A percentile compares a stretch with the other conserved stretches of the same genome.
Conservation (phyloP, 23 tunicate species). For the Clavelina lepadiformis region DNA sequence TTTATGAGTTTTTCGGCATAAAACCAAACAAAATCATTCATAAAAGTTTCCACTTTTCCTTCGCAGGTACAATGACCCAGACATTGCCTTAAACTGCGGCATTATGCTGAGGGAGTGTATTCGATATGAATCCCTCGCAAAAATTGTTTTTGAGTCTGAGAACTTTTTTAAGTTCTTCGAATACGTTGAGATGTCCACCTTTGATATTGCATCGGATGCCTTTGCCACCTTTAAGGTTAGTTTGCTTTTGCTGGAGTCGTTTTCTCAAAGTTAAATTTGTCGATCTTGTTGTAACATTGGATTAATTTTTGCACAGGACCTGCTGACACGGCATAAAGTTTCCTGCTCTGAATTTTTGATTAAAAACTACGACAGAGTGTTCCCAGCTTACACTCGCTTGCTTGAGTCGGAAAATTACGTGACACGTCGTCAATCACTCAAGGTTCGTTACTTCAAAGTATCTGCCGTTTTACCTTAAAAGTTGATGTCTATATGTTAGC, state of each 20-base stretch:
- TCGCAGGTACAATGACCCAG: constrained; percentile 66
- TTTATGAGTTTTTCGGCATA: too few relatives aligned
- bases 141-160: constrained; percentile 40
- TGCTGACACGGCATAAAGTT: constrained; percentile 64
- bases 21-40: too few relatives aligned
- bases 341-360: constrained; percentile 52
- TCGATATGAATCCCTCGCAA: constrained; percentile 57
- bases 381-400: constrained; percentile 59
- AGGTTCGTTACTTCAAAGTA: too few relatives aligned
- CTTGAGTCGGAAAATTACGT: constrained; percentile 91
- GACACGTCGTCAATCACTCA: constrained; percentile 90
- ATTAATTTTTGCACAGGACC: constrained; percentile 42
- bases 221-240: constrained; percentile 98
- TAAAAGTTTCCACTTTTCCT: too few relatives aligned
- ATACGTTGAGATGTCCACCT: constrained; percentile 85
- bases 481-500: too few relatives aligned
- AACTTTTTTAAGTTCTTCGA: constrained; percentile 75
- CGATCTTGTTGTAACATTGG: too few relatives aligned
- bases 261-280: too few relatives aligned
- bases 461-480: too few relatives aligned
- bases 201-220: constrained; percentile 98
- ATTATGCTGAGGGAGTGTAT: constrained; percentile 89
- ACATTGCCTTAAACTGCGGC: constrained; percentile 91
- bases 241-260: too few relatives aligned
- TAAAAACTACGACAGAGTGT: constrained; percentile 70